Percentiles rank a stretch among this genome's conserved stretches.
phyloP scores from a whole-genome alignment of 1,140 invertebrate species.

The Monochamus saltuarius region DNA sequence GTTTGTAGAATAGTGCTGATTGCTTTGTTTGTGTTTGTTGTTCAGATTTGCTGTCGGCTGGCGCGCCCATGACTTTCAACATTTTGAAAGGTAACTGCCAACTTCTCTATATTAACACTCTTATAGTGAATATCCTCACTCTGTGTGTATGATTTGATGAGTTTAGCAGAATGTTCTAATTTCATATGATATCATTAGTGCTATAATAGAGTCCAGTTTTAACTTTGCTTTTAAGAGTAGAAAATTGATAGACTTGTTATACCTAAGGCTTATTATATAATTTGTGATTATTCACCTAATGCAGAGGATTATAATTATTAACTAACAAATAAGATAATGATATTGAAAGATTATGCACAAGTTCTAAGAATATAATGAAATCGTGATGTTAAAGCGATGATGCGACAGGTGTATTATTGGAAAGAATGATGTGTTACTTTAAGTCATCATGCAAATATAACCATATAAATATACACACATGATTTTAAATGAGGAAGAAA shows the following conservation, averaged over 20 bases:
- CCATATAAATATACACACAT: no score
- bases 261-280: not conserved
- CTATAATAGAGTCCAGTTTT: not conserved
- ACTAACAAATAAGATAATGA: no score
- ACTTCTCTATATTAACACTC: conserved; percentile 32
- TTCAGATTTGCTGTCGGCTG: conserved; percentile 74
- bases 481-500: no score
- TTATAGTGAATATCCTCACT: not conserved
- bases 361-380: no score
- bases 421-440: no score
- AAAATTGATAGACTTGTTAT: conserved; percentile 1
- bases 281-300: not conserved
- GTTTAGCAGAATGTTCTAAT: no score
- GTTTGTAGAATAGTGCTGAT: conserved; percentile 52
- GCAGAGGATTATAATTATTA: not conserved
- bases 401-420: no score
- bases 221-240: conserved; percentile 1
- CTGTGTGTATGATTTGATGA: no score
- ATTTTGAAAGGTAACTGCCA: conserved; percentile 71
- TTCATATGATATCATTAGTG: no score
- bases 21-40: conserved; percentile 64
- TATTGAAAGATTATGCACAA: no score
- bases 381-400: no score
- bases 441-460: no score
- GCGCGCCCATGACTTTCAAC: conserved; percentile 72